A percentile compares a stretch with the other conserved stretches of the same genome.
phyloP scores from a whole-genome alignment of 2,797 vertebrate genomes.

The Galaxias olidus region DNA sequence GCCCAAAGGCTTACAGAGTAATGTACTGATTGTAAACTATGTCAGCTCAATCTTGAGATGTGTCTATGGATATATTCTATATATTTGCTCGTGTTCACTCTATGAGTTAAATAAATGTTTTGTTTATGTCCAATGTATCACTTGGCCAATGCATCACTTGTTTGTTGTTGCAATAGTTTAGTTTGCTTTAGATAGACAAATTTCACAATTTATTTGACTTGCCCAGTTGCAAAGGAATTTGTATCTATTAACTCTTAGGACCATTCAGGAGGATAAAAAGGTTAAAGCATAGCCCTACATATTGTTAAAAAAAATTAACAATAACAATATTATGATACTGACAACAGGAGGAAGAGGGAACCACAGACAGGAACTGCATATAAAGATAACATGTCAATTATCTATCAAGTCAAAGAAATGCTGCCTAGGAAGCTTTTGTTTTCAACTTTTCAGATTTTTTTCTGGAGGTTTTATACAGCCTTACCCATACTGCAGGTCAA shows the following conservation, averaged over 20 bases:
- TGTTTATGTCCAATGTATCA: too few species aligned
- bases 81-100: too few species aligned
- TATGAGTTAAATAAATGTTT: too few species aligned
- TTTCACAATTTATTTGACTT: too few species aligned
- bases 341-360: conserved; percentile 9
- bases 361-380: background rate
- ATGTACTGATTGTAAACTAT: too few species aligned
- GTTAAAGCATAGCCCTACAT: background rate
- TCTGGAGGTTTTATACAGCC: background rate
- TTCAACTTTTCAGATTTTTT: background rate
- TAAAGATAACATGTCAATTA: conserved; percentile 12
- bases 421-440: background rate
- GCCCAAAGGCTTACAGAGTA: too few species aligned
- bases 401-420: background rate
- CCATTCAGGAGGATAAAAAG: background rate
- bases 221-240: too few species aligned
- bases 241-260: conserved; percentile 4
- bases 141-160: too few species aligned
- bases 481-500: background rate
- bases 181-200: too few species aligned
- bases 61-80: too few species aligned
- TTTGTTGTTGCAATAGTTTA: too few species aligned
- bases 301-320: background rate
- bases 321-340: background rate
- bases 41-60: background rate